Evolutionary conservation across 2,888 invertebrate species (phyloP), one percentile per base, ranked within the genome.

Genomic region (Erebia ligea): DNA sequence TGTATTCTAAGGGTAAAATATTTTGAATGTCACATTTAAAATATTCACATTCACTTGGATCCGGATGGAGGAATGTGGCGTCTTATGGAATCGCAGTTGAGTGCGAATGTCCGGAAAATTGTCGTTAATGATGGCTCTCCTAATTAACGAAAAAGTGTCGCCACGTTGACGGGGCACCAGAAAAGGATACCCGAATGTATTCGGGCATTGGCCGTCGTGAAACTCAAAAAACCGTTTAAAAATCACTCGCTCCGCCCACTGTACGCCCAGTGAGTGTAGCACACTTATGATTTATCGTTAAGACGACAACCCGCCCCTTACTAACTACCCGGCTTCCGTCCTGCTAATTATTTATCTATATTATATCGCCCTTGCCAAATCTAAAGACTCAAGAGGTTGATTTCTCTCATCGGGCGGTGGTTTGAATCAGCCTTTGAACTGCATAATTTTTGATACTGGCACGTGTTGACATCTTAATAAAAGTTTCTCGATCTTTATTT

Each of bases 201-300:
- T 83, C 86, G 86, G 85, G 88, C 89, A 91, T 92, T 92, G 92
- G 92, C 85, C 86, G 86, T 81, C 77, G 82, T 81, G 82, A 84
- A 86, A 87, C 89, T 91, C 90, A 92, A 92, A 92, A 92, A 92
- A 92, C 90, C 88, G 90, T 92, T 92, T 92, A 92, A 92, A 92
- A 92, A 88, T 91, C 87, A 89, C 84, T 92, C 86, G 92, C 92
- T 81, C 91, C 92, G 89, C 92, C 92, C 87, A 86, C 86, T 80
- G 84, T 85, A 88, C 91, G 92, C 90, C 92, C 91, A 87, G 84
- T 81, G 83, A 84, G 86, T 89, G 87, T 82, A 84, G 89, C 86
- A 87, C 91, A 90, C 92, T 90, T 92, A 92, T 92, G 92, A 92
- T 92, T 92, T 92, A 92, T 92, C 89, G 88, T 84, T 81, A 84